These are phyloP conservation scores for Vanessa tameamea DNA, from an alignment of 1,140 invertebrate species.

Conservation along the genomic window DNA sequence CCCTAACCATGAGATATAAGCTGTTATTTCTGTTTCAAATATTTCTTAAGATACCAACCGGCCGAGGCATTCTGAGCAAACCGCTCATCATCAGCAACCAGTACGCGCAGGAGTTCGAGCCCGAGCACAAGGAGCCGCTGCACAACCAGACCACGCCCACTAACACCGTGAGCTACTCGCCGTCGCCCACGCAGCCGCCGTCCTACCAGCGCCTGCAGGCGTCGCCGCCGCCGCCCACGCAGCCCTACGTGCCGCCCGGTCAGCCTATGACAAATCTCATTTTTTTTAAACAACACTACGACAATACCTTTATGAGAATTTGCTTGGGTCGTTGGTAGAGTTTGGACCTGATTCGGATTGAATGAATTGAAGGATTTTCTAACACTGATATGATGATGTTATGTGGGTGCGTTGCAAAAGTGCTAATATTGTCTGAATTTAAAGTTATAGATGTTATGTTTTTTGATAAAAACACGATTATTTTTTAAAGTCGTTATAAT, in stretches of 20 bases:
- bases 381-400: no score
- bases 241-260: slow-evolving; percentile 73
- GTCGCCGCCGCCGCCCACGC: slow-evolving; percentile 57
- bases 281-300: no score
- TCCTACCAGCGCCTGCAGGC: slow-evolving; percentile 59
- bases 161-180: slow-evolving; percentile 43
- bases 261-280: slow-evolving; percentile 10
- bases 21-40: background rate
- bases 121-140: slow-evolving; percentile 59
- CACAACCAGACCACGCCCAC: slow-evolving; percentile 24
- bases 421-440: background rate
- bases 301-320: no score
- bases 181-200: slow-evolving; percentile 48
- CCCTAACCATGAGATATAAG: background rate
- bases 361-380: no score
- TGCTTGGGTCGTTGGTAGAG: no score
- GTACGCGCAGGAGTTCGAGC: slow-evolving; percentile 74
- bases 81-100: slow-evolving; percentile 77
- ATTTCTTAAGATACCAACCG: slow-evolving; percentile 59
- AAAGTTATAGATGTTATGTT: background rate
- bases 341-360: no score
- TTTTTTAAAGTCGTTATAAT: background rate
- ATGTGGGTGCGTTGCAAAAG: background rate
- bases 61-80: slow-evolving; percentile 61
- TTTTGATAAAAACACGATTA: background rate